A percentile compares a stretch with the other conserved stretches of the same genome.
Evolutionary conservation across 2,113 vertebrate genomes (phyloP).

Genomic region (Chauna torquata): DNA sequence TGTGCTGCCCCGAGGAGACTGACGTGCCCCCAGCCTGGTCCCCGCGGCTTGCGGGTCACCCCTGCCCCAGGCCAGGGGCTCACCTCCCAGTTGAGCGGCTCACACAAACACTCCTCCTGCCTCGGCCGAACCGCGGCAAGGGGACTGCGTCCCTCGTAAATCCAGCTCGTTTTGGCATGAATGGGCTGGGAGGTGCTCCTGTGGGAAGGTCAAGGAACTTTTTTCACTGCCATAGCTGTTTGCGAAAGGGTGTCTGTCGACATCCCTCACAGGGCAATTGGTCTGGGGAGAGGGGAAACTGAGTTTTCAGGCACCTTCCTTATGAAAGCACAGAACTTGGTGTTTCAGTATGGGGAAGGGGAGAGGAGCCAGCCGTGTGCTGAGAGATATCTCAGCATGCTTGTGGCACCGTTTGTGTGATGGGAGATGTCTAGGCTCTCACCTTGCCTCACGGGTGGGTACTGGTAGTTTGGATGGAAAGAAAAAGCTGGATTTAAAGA

Average conservation of each 20-base stretch:
- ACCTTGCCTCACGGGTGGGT: not conserved
- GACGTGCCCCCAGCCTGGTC: not conserved
- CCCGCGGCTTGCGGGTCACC: not conserved
- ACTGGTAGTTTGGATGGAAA: not conserved
- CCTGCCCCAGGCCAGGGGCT: not conserved
- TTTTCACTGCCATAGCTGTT: not conserved
- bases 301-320: not conserved
- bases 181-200: not conserved
- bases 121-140: not conserved
- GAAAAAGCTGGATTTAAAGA: not conserved
- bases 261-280: not conserved
- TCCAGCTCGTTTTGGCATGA: not conserved
- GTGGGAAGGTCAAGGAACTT: not conserved
- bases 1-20: not conserved
- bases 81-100: not conserved
- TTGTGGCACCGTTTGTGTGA: not conserved
- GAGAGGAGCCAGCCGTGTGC: not conserved
- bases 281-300: not conserved
- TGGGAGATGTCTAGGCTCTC: not conserved
- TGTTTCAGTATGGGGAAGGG: not conserved
- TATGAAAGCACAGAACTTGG: not conserved
- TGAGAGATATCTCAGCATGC: not conserved
- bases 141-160: not conserved
- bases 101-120: not conserved
- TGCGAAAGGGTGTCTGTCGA: not conserved